Evolutionary conservation across 2,113 vertebrate genomes (phyloP).

Genomic region (Lutjanus erythropterus): DNA sequence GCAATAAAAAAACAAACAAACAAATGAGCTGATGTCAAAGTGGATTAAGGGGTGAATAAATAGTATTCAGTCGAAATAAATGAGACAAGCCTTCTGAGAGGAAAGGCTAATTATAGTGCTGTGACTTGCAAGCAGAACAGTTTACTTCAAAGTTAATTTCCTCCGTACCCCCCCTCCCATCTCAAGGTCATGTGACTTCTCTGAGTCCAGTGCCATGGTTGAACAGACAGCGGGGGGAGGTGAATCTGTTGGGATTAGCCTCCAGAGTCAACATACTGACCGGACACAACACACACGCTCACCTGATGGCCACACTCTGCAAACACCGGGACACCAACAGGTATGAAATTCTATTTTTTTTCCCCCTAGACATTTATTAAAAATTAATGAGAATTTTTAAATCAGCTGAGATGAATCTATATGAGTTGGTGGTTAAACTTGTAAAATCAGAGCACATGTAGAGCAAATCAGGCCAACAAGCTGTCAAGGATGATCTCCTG

Average conservation of each 20-base stretch:
- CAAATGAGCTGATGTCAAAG: not conserved
- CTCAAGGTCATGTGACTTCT: conserved; percentile 70
- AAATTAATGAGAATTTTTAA: not conserved
- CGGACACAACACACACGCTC: not conserved
- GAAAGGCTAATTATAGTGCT: not conserved
- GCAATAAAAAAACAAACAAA: not conserved
- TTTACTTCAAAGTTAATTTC: not conserved
- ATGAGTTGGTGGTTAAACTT: not conserved
- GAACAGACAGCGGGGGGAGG: conserved; percentile 32
- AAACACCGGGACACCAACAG: conserved; percentile 36
- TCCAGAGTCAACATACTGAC: conserved; percentile 26
- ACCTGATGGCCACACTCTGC: conserved; percentile 29
- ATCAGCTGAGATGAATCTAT: not conserved
- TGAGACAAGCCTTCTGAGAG: not conserved
- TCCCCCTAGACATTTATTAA: not conserved
- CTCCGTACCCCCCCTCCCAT: not conserved
- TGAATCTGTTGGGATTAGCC: conserved; percentile 76
- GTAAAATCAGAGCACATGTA: conserved; percentile 21
- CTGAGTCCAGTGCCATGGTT: conserved; percentile 44
- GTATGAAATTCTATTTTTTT: conserved; percentile 46
- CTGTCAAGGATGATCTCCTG: conserved; percentile 74
- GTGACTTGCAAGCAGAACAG: not conserved
- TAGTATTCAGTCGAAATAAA: not conserved
- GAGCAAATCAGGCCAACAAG: conserved; percentile 37
- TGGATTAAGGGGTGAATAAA: not conserved